Evolutionary conservation across 2,888 invertebrate genomes (phyloP), one percentile per base, ranked within the genome.

Genomic region (Andrena bucephala): DNA sequence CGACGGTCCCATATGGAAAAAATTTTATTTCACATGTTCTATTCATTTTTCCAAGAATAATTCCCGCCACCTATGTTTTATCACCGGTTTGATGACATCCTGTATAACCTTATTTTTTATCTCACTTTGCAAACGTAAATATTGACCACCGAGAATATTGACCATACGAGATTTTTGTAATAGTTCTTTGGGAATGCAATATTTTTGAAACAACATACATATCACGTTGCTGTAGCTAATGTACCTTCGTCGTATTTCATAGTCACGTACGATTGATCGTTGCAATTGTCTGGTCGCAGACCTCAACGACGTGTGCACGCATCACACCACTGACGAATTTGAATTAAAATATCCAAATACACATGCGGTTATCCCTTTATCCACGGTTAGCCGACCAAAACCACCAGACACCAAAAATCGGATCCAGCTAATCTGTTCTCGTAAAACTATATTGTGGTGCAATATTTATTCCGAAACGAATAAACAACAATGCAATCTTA

Each of bases 211-310:
- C 52, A 52, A 52, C 52, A 52, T 20, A 8, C 52, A 52, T 20
- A 20, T 8, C n/a, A n/a, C 8, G 20, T 7, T 52, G 8, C 20
- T 20, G 20, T 8, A 52, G 8, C 20, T 8, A 8, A 20, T 2
- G n/a, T 52, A 20, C 20, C 52, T 24, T 16, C 54, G 57, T 69
- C 72, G 68, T 65, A 65, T 65, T 65, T 72, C 60, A 72, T 24
- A 63, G 50, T 65, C 62, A 52, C n/a, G 52, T 27, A 33, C 29
- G 65, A 72, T 33, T 65, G 62, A 65, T 52, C 52, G 62, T 52
- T 27, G 65, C 72, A 31, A 69, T 33, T 69, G 68, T 68, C 52
- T 54, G 68, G 48, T 68, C 33, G 57, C 68, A 57, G 24, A 63
- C 48, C 52, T 50, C 72, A 50, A 31, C 60, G 65, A 81, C 36